Evolutionary conservation across 2,113 vertebrate genomes (phyloP).

Genomic region (Prunella fulvescens): DNA sequence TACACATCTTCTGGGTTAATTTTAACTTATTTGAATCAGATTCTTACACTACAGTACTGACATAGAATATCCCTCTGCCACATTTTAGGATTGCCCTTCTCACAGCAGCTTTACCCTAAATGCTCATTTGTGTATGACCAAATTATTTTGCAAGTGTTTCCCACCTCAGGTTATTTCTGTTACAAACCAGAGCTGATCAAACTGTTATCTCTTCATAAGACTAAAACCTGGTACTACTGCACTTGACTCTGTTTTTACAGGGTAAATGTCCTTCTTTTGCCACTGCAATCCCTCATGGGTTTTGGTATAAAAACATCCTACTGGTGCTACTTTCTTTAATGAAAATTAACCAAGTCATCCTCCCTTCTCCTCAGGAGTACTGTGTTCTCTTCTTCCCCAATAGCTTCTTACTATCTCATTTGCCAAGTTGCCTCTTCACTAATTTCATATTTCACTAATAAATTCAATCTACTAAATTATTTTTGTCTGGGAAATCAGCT

Average conservation of each 20-base stretch:
- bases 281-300: background rate
- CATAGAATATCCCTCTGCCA: background rate
- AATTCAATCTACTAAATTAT: background rate
- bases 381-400: background rate
- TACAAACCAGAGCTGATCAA: background rate
- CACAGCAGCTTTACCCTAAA: background rate
- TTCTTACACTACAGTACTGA: background rate
- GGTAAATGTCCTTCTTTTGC: background rate
- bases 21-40: background rate
- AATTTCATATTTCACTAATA: background rate
- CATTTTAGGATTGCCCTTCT: background rate
- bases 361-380: background rate
- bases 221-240: background rate
- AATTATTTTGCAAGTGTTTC: background rate
- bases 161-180: background rate
- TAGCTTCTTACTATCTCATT: background rate
- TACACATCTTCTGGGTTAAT: background rate
- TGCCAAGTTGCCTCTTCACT: background rate
- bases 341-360: background rate
- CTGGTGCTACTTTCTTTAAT: background rate
- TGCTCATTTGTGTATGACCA: accelerated
- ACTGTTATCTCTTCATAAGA: background rate
- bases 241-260: background rate
- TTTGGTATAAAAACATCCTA: background rate
- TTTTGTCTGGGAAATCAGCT: background rate